Conservation (phyloP, 2,113 vertebrate genomes). For the Silurus glanis region DNA sequence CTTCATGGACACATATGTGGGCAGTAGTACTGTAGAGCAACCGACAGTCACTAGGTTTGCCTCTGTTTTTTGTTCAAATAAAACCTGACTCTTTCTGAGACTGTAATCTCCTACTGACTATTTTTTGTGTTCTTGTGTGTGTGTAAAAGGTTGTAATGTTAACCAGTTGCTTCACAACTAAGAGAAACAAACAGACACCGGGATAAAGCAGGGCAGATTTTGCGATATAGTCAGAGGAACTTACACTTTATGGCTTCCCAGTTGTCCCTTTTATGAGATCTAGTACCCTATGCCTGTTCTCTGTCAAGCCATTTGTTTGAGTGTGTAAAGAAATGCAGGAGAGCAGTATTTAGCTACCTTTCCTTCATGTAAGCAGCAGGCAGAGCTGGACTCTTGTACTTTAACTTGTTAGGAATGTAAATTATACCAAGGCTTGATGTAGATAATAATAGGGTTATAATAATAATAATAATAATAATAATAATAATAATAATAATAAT, state of each 20-base stretch:
- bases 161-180: constrained; percentile 1
- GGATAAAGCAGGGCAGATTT: not conserved
- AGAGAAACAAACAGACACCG: not conserved
- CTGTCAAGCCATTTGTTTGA: not conserved
- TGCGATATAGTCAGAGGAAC: not conserved
- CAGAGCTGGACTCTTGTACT: not conserved
- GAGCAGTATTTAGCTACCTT: too few relatives aligned
- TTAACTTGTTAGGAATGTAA: not conserved
- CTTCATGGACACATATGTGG: constrained; percentile 28
- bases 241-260: not conserved
- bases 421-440: not conserved
- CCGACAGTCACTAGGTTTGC: not conserved
- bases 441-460: not conserved
- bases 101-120: not conserved
- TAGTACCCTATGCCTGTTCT: not conserved
- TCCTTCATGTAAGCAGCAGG: not conserved
- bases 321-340: not conserved
- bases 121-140: not conserved
- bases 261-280: not conserved
- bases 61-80: not conserved
- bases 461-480: not conserved
- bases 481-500: not conserved
- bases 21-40: not conserved
- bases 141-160: constrained; percentile 2
- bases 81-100: not conserved